Percentiles rank a stretch among this genome's conserved stretches.
These are phyloP conservation scores for Dexiosoma caninum DNA, from an alignment of 2,888 invertebrate genomes.

Conservation along the genomic window DNA sequence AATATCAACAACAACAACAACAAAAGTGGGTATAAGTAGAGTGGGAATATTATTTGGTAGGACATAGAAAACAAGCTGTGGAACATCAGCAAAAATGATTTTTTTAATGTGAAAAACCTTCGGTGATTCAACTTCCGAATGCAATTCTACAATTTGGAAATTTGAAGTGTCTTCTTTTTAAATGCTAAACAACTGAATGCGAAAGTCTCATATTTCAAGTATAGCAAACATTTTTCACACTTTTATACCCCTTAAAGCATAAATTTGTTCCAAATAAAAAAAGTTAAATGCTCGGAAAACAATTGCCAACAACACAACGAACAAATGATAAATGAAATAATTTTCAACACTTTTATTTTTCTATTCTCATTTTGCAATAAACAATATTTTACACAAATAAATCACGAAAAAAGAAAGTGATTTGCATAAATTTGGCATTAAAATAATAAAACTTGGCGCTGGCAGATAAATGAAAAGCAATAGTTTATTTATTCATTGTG, in stretches of 20 bases:
- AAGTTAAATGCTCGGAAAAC: background rate
- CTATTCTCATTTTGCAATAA: conserved; percentile 24
- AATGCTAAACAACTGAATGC: no score
- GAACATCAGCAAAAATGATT: background rate
- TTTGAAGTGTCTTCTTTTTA: no score
- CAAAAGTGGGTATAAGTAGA: background rate
- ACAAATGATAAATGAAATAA: conserved; percentile 28
- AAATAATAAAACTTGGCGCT: conserved; percentile 13
- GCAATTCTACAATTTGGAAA: no score
- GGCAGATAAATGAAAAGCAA: background rate
- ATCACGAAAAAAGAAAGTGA: conserved; percentile 18
- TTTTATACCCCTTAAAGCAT: background rate
- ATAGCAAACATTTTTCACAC: background rate
- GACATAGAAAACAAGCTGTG: no score
- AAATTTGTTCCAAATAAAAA: background rate
- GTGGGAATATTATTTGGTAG: no score
- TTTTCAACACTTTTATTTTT: conserved; percentile 6
- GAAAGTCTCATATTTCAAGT: no score
- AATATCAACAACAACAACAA: background rate
- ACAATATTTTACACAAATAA: conserved; percentile 28
- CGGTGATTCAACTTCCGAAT: no score
- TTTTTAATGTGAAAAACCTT: no score
- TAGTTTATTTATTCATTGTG: conserved; percentile 28
- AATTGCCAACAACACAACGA: background rate
- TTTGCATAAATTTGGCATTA: conserved; percentile 58